Conservation (phyloP, 2,797 vertebrate species). For the Cichlasoma orientale region DNA sequence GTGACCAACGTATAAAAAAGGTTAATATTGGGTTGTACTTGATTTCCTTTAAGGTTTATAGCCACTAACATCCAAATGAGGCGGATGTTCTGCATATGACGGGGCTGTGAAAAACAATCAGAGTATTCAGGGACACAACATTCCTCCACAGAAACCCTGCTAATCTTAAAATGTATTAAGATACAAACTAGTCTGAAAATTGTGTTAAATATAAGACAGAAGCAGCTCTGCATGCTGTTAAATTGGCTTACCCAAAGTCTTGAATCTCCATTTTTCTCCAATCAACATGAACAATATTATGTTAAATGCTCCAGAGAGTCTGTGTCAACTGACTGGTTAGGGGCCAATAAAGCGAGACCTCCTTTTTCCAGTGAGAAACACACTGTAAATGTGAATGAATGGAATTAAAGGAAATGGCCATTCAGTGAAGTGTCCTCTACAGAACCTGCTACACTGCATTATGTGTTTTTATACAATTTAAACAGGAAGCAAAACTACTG, state of each 20-base stretch:
- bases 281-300: neutral
- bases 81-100: neutral
- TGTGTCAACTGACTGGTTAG: neutral
- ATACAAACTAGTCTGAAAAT: neutral
- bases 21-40: neutral
- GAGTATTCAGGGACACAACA: neutral
- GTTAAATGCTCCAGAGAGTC: neutral
- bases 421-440: neutral
- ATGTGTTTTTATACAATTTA: accelerated
- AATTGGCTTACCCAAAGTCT: neutral
- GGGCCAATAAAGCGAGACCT: neutral
- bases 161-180: neutral
- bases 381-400: neutral
- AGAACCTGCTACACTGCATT: neutral
- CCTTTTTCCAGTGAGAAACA: neutral
- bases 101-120: neutral
- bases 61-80: neutral
- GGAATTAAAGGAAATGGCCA: neutral
- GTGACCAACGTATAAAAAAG: neutral
- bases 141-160: neutral
- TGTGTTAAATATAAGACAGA: neutral
- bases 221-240: neutral
- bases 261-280: neutral
- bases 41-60: neutral
- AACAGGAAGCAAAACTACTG: neutral